These are phyloP conservation scores for Apis florea DNA, from an alignment of 1,140 invertebrate genomes.

Conservation along the genomic window DNA sequence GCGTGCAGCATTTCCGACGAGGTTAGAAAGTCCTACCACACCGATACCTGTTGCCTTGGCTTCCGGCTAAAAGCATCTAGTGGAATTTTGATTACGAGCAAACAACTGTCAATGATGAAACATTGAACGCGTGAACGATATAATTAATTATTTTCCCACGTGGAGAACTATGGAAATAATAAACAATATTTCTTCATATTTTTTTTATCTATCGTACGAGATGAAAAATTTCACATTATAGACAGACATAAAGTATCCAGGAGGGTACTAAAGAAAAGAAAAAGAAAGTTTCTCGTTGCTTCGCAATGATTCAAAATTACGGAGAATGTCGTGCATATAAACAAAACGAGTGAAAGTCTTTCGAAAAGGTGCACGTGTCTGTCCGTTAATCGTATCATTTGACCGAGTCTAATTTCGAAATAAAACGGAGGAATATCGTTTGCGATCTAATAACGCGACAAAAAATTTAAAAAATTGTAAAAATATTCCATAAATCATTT, in stretches of 20 bases:
- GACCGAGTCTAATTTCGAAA: background rate
- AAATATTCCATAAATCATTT: too few species aligned
- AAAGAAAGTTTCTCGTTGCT: background rate
- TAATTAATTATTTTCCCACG: constrained; percentile 40
- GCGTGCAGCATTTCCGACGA: background rate
- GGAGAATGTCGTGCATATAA: background rate
- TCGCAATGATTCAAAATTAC: constrained; percentile 14
- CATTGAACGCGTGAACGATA: background rate
- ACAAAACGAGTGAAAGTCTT: background rate
- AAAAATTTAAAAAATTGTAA: too few species aligned
- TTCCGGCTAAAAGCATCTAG: constrained; percentile 35
- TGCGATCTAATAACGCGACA: background rate
- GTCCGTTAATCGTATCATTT: background rate
- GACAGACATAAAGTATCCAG: too few species aligned
- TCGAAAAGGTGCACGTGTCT: background rate
- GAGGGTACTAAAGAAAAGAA: background rate
- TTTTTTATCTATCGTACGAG: background rate
- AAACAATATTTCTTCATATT: constrained; percentile 1
- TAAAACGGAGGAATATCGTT: background rate
- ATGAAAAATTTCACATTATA: too few species aligned
- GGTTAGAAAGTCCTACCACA: constrained; percentile 19
- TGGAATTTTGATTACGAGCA: constrained; percentile 28
- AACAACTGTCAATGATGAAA: constrained; percentile 10
- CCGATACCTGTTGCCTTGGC: constrained; percentile 46
- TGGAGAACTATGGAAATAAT: background rate